phyloP scores from a whole-genome alignment of 1,140 invertebrate genomes.

The Heliconius melpomene region DNA sequence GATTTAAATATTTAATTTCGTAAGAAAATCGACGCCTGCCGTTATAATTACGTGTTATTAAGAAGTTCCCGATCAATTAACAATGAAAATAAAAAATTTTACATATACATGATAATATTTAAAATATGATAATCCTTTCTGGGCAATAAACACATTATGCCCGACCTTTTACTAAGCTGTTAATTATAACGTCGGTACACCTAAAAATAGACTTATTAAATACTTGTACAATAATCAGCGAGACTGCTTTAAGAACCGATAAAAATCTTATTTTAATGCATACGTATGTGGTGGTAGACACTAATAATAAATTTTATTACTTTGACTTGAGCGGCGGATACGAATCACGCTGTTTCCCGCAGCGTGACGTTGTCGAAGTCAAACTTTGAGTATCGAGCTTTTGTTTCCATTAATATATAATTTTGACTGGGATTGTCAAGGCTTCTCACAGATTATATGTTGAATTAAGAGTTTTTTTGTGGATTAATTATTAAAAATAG shows the following conservation, averaged over 20 bases:
- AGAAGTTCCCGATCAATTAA: no score
- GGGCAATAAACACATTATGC: not conserved
- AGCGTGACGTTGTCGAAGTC: not conserved
- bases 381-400: not conserved
- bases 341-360: not conserved
- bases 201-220: not conserved
- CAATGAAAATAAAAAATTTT: no score
- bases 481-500: no score
- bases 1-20: no score
- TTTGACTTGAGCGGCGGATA: not conserved
- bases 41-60: no score
- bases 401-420: not conserved
- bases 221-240: not conserved
- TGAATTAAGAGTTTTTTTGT: no score
- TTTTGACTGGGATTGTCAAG: not conserved
- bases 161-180: not conserved
- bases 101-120: not conserved
- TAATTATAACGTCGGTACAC: not conserved
- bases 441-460: not conserved
- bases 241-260: not conserved
- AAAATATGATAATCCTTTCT: not conserved
- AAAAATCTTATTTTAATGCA: not conserved
- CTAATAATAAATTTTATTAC: not conserved
- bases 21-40: no score
- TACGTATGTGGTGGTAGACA: not conserved